A percentile compares a stretch with the other conserved stretches of the same genome.
Conservation (phyloP, 2,113 vertebrate genomes). For the Coryphaenoides rupestris region DNA sequence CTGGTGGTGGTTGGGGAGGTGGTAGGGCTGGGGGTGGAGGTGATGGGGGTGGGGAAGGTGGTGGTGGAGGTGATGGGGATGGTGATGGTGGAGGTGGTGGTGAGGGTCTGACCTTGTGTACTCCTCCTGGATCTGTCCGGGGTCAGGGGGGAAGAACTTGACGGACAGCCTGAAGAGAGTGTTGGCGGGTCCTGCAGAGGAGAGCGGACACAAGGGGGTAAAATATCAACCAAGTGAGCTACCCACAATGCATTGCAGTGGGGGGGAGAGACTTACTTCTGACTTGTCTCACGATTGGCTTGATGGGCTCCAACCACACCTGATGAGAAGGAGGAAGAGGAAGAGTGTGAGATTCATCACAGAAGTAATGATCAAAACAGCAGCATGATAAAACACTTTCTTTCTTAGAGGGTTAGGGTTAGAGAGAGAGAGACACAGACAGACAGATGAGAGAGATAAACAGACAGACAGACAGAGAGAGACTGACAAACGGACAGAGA, state of each 20-base stretch:
- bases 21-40: neutral
- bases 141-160: conserved; percentile 97
- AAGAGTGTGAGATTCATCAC: neutral
- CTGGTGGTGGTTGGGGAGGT: too few species aligned
- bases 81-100: neutral
- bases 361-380: too few species aligned
- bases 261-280: conserved; percentile 79
- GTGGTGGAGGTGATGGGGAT: neutral
- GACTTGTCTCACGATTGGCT: conserved; percentile 86
- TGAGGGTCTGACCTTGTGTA: conserved; percentile 80
- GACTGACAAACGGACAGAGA: too few species aligned
- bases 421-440: too few species aligned
- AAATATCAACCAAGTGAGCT: neutral
- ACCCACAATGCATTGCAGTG: neutral
- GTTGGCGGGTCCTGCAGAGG: conserved; percentile 82
- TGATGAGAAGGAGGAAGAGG: conserved; percentile 55
- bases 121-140: conserved; percentile 94
- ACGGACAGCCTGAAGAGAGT: conserved; percentile 87
- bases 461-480: too few species aligned
- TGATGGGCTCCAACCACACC: conserved; percentile 95
- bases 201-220: conserved; percentile 13
- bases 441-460: too few species aligned
- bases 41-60: neutral
- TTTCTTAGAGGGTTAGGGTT: too few species aligned
- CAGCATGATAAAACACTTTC: too few species aligned